These are phyloP conservation scores for Gorsachius goisagi DNA, from an alignment of 2,113 vertebrate species.

Conservation along the genomic window DNA sequence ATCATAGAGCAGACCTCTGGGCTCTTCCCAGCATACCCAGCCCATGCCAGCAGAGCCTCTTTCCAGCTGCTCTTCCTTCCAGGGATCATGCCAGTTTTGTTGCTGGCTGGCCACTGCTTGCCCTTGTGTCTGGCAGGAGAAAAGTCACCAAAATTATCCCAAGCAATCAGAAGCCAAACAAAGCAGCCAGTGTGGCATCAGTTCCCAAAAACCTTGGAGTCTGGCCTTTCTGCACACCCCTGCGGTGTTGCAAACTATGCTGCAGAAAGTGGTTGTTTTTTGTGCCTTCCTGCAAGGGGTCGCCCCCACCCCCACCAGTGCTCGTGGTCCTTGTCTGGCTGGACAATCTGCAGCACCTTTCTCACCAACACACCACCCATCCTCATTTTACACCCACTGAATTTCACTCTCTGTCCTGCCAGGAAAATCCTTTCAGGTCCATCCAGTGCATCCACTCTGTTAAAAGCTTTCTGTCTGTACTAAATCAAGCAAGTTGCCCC, in stretches of 20 bases:
- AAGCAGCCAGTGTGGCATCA: neutral
- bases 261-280: neutral
- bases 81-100: neutral
- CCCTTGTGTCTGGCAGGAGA: neutral
- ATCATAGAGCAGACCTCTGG: neutral
- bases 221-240: neutral
- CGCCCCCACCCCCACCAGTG: fast-evolving
- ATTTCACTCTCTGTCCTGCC: neutral
- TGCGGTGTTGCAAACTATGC: fast-evolving
- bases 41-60: neutral
- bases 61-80: neutral
- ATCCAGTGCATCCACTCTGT: neutral
- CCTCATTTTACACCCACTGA: neutral
- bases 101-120: neutral
- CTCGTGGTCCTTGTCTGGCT: neutral
- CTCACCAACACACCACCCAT: neutral
- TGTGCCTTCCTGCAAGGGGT: neutral
- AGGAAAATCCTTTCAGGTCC: neutral
- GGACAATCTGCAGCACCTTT: neutral
- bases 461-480: neutral
- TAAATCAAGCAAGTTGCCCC: neutral
- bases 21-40: neutral
- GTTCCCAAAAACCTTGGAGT: neutral
- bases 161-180: neutral
- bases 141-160: neutral